Percentiles rank a stretch among this genome's conserved stretches.
These are phyloP conservation scores for Drosophila glabriapex DNA, from an alignment of 2,888 invertebrate genomes.

Conservation along the genomic window DNA sequence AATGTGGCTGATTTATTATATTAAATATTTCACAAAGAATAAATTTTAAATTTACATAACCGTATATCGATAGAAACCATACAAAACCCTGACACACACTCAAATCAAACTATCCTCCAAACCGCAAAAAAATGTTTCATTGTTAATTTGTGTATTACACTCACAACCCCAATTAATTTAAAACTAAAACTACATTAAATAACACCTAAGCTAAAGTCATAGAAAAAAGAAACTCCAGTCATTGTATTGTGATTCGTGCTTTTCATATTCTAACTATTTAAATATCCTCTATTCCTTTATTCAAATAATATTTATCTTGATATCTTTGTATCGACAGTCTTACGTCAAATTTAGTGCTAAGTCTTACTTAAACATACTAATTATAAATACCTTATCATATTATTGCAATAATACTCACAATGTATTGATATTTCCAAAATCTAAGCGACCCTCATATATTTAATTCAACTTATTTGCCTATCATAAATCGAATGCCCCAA, in stretches of 20 bases:
- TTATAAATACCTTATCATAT: not conserved
- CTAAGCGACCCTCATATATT: not conserved
- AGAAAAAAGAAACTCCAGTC: not conserved
- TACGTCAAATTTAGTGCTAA: not conserved
- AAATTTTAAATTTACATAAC: slow-evolving; percentile 46
- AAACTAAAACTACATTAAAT: not conserved
- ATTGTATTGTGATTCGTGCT: slow-evolving; percentile 1
- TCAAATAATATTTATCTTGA: not conserved
- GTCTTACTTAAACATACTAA: not conserved
- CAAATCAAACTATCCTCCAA: not conserved
- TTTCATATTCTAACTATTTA: not conserved
- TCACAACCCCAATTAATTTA: not conserved
- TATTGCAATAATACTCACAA: not conserved
- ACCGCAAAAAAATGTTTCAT: not conserved
- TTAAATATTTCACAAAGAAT: not conserved
- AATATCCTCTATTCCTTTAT: slow-evolving; percentile 1
- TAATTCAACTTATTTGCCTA: not conserved
- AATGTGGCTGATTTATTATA: slow-evolving; percentile 32
- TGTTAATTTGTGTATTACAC: not conserved
- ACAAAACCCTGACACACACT: not conserved
- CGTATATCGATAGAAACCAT: slow-evolving; percentile 36
- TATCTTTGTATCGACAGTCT: not conserved
- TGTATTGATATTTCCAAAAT: not conserved
- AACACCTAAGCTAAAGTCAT: not conserved
- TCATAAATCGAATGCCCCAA: not conserved